Percentiles rank a stretch among this genome's conserved stretches.
Conservation (phyloP, 2,113 vertebrate genomes). For the Mustela lutreola region DNA sequence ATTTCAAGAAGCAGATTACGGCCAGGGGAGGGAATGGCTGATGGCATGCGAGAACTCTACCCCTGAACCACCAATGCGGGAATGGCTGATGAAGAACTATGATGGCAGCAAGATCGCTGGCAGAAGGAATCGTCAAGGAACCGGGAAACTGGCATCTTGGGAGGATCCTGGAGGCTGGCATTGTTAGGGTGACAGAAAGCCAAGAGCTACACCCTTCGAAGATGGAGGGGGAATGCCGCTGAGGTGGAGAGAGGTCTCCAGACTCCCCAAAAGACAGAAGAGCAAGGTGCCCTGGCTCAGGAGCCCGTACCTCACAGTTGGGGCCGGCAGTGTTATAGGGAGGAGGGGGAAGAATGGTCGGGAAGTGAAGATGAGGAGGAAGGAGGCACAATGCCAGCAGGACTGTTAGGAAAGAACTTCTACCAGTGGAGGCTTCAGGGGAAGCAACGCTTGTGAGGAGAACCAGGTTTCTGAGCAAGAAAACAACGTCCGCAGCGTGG, state of each 20-base stretch:
- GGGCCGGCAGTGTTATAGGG: neutral
- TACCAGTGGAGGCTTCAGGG: neutral
- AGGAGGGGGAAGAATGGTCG: neutral
- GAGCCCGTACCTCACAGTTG: rapidly evolving
- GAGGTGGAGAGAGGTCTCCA: neutral
- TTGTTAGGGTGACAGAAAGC: neutral
- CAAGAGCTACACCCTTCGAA: neutral
- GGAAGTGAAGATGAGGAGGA: neutral
- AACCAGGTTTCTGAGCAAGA: neutral
- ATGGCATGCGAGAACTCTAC: no score
- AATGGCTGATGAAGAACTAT: neutral
- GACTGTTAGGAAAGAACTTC: neutral
- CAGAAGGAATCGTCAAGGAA: neutral
- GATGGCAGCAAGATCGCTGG: neutral
- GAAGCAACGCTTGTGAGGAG: neutral
- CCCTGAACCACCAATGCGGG: no score
- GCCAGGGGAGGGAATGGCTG: neutral
- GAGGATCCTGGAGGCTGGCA: neutral
- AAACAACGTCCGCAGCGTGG: rapidly evolving
- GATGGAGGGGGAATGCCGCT: rapidly evolving
- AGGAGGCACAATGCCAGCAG: neutral
- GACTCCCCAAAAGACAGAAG: neutral
- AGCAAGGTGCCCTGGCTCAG: neutral
- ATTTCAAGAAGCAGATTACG: neutral
- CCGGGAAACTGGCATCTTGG: neutral